Conservation (phyloP, 2,888 invertebrate species). For the Adelphocoris suturalis region DNA sequence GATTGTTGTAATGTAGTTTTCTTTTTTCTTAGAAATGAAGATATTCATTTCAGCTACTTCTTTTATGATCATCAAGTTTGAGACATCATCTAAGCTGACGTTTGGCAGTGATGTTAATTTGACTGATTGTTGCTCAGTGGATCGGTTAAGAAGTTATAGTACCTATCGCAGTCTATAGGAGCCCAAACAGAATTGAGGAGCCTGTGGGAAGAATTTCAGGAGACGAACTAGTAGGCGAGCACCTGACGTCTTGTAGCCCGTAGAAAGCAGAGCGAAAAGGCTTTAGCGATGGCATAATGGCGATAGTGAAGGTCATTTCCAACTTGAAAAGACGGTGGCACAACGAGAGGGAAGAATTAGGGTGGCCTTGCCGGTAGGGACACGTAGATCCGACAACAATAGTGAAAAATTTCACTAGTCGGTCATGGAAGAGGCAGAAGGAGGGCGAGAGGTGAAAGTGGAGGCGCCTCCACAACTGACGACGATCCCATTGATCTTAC, state of each 20-base stretch:
- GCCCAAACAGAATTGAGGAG: too few relatives aligned
- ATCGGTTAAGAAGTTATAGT: too few relatives aligned
- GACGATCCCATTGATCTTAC: not conserved
- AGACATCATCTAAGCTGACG: too few relatives aligned
- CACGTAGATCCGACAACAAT: conserved; percentile 19
- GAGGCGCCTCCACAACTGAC: conserved; percentile 25
- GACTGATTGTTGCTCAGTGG: too few relatives aligned
- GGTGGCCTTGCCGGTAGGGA: conserved; percentile 46
- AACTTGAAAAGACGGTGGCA: conserved; percentile 24
- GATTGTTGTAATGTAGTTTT: too few relatives aligned
- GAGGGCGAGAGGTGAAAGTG: conserved; percentile 58
- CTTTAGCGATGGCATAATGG: conserved; percentile 42
- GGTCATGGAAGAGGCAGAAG: conserved; percentile 15
- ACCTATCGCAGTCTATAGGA: too few relatives aligned
- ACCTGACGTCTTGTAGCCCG: conserved; percentile 10
- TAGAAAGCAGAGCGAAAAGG: conserved; percentile 45
- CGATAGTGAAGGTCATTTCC: conserved; percentile 46
- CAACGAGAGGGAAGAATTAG: conserved; percentile 52
- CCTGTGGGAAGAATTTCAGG: not conserved
- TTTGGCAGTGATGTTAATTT: too few relatives aligned
- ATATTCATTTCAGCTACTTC: too few relatives aligned
- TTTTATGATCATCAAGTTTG: too few relatives aligned
- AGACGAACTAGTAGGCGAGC: not conserved
- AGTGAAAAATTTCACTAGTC: conserved; percentile 22
- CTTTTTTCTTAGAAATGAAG: too few relatives aligned